phyloP scores from a whole-genome alignment of 1,140 invertebrate species.

The Trachelipus rathkii region DNA sequence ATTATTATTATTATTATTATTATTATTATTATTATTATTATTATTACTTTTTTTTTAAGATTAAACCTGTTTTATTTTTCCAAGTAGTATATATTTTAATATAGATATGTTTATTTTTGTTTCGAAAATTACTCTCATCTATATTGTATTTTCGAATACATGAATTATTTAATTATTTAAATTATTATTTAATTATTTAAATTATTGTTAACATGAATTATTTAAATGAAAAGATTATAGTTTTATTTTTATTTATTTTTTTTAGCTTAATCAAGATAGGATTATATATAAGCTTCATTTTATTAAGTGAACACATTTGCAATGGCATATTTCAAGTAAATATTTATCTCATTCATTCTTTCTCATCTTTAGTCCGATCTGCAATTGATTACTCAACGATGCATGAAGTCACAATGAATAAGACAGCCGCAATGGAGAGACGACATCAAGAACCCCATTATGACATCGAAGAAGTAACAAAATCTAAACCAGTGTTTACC shows the following conservation, averaged over 20 bases:
- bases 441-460: conserved; percentile 82
- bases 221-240: background rate
- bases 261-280: background rate
- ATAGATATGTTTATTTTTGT: too few relatives aligned
- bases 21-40: conserved; percentile 2
- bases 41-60: too few relatives aligned
- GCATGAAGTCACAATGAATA: conserved; percentile 75
- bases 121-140: too few relatives aligned
- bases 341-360: too few relatives aligned
- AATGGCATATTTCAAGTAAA: too few relatives aligned
- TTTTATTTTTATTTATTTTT: background rate
- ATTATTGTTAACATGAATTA: too few relatives aligned
- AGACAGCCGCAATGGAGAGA: conserved; percentile 80
- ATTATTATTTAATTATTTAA: too few relatives aligned
- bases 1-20: conserved; percentile 14
- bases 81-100: too few relatives aligned
- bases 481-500: conserved; percentile 85
- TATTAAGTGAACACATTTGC: too few relatives aligned
- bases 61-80: too few relatives aligned
- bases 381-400: conserved; percentile 76
- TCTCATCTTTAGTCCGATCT: conserved; percentile 55
- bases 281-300: background rate
- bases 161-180: too few relatives aligned
- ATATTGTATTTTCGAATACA: too few relatives aligned
- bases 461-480: conserved; percentile 86